phyloP scores from a whole-genome alignment of 2,888 invertebrate genomes.

The Hypolimnas misippus region DNA sequence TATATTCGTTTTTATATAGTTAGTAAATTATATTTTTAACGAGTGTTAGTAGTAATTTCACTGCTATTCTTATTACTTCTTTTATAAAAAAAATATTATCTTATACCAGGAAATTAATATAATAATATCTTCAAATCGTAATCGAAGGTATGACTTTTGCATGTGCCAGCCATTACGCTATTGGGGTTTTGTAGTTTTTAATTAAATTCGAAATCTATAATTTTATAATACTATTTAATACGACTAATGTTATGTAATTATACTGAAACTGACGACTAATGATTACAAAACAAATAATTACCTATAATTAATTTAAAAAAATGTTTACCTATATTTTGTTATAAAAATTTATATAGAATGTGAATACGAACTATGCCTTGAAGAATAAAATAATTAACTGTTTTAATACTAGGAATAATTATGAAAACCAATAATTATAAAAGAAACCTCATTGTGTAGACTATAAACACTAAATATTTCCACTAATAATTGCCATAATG shows the following conservation, averaged over 20 bases:
- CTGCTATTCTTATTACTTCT: too few species aligned
- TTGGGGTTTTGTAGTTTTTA: background rate
- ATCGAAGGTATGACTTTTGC: background rate
- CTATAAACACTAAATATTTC: background rate
- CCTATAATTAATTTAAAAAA: too few species aligned
- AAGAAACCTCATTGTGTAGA: background rate
- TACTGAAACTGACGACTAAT: too few species aligned
- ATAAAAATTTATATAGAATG: too few species aligned
- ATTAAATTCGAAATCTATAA: constrained; percentile 1
- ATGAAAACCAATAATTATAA: background rate
- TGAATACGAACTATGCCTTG: too few species aligned
- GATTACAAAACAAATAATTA: too few species aligned
- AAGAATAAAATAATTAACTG: background rate
- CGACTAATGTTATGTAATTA: too few species aligned
- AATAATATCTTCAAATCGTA: background rate
- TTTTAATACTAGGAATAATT: background rate
- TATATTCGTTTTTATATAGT: background rate
- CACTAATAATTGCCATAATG: constrained; percentile 2
- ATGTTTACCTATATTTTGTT: too few species aligned
- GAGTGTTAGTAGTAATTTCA: too few species aligned
- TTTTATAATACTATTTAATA: too few species aligned
- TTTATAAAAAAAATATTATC: background rate
- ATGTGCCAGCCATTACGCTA: background rate
- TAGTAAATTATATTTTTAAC: too few species aligned
- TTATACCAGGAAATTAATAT: background rate